These are phyloP conservation scores for Sepiola atlantica DNA, from an alignment of 2,888 invertebrate genomes.

Conservation along the genomic window DNA sequence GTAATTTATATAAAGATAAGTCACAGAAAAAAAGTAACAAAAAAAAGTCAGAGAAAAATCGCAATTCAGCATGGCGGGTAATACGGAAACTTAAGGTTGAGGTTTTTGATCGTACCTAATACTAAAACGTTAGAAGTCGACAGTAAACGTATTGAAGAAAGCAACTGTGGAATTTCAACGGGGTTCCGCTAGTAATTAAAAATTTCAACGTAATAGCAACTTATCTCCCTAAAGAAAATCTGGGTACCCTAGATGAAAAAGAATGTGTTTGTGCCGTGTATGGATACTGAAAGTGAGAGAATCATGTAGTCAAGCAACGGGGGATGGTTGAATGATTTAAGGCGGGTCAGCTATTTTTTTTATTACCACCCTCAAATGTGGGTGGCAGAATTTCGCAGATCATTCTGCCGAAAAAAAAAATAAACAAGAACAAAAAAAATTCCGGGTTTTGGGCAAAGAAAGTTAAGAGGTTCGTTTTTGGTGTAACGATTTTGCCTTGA, in stretches of 20 bases:
- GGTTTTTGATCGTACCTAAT: no score
- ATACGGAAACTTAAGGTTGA: no score
- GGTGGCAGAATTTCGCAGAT: not conserved
- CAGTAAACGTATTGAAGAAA: no score
- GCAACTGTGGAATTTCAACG: no score
- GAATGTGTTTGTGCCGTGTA: not conserved
- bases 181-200: no score
- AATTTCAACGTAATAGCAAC: not conserved
- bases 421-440: not conserved
- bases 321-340: not conserved
- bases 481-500: not conserved
- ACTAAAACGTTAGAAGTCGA: no score
- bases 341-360: not conserved
- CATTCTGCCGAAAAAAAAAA: not conserved
- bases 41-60: no score
- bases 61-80: no score
- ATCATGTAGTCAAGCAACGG: not conserved
- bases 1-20: no score
- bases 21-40: no score
- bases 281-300: not conserved
- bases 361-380: not conserved
- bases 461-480: not conserved
- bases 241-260: not conserved
- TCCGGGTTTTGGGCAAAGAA: no score
- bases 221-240: not conserved